A percentile compares a stretch with the other conserved stretches of the same genome.
Conservation (phyloP, 2,888 invertebrate genomes). For the Allygus modestus region DNA sequence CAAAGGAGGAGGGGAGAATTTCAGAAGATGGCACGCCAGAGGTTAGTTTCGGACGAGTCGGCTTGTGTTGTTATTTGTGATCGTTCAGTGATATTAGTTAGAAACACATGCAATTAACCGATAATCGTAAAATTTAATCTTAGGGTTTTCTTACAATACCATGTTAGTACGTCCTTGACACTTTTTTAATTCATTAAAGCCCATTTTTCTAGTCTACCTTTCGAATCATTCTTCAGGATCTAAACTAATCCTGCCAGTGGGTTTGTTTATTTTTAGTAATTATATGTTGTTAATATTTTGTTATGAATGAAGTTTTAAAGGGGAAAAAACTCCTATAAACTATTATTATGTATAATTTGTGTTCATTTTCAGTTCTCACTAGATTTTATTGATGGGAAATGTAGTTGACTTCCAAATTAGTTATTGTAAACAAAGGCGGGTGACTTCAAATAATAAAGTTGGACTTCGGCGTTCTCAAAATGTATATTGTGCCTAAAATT, state of each 20-base stretch:
- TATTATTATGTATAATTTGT: no score
- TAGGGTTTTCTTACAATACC: neutral
- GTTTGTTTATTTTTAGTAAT: no score
- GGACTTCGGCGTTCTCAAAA: neutral
- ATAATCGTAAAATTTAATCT: neutral
- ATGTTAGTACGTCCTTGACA: neutral
- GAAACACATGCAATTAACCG: neutral
- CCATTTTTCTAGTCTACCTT: constrained; percentile 1
- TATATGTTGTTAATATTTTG: no score
- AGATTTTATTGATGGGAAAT: constrained; percentile 1
- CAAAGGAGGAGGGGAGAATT: neutral
- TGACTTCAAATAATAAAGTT: neutral
- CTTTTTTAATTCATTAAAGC: constrained; percentile 6
- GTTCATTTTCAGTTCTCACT: no score
- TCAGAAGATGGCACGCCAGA: constrained; percentile 8
- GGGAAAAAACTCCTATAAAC: no score
- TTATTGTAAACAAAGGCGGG: constrained; percentile 27
- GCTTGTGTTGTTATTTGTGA: constrained; percentile 3
- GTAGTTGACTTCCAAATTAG: neutral
- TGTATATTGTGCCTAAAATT: constrained; percentile 33
- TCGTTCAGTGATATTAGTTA: neutral
- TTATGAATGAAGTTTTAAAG: no score
- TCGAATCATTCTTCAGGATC: neutral
- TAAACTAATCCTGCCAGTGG: no score
- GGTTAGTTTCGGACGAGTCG: constrained; percentile 25